These are phyloP conservation scores for Sebastes diaconus DNA, from an alignment of 2,797 vertebrate species.

Conservation along the genomic window DNA sequence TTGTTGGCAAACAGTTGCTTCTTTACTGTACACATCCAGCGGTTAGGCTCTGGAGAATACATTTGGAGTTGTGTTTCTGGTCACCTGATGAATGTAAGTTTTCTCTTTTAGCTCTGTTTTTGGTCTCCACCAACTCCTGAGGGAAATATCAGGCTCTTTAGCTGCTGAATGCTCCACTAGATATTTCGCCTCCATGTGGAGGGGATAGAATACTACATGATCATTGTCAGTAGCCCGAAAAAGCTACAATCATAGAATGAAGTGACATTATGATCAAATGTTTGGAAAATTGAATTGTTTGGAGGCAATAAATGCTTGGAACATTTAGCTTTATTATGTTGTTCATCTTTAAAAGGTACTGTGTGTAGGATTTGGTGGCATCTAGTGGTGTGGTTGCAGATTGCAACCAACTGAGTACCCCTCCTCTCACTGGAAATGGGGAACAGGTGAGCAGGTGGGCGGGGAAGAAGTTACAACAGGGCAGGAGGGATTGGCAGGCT, in stretches of 20 bases:
- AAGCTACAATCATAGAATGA: background rate
- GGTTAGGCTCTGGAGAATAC: background rate
- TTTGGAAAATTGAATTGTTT: too few species aligned
- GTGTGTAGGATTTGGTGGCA: too few species aligned
- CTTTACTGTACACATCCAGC: background rate
- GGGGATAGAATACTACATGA: background rate
- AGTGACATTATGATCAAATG: too few species aligned
- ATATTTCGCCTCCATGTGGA: background rate
- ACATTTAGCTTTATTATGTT: background rate
- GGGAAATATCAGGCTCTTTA: background rate
- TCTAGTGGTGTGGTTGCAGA: too few species aligned
- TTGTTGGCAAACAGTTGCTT: background rate
- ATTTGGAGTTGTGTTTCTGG: background rate
- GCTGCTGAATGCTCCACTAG: background rate
- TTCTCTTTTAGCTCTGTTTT: too few species aligned
- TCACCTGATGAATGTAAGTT: background rate
- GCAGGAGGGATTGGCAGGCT: too few species aligned
- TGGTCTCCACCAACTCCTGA: background rate
- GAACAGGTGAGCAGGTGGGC: background rate
- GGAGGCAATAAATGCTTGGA: fast-evolving
- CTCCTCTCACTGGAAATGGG: fast-evolving
- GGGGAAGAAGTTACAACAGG: background rate
- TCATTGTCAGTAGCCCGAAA: background rate
- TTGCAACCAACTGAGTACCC: too few species aligned
- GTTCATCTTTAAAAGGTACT: background rate